Percentiles rank a stretch among this genome's conserved stretches.
Evolutionary conservation across 2,113 vertebrate species (phyloP).

Genomic region (Hiodon alosoides): DNA sequence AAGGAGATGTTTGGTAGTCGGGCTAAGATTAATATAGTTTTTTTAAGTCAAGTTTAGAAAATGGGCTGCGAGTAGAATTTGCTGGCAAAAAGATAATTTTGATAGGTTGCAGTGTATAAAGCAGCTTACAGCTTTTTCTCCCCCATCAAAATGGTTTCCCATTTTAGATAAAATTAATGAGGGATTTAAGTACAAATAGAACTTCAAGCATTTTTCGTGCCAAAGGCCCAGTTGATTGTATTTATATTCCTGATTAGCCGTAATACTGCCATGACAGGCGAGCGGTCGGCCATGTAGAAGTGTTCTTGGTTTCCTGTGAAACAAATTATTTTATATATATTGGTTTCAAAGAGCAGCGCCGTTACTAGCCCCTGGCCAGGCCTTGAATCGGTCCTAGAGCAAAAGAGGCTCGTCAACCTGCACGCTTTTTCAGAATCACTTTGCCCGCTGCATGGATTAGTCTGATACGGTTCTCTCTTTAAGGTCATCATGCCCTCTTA

Average conservation of each 20-base stretch:
- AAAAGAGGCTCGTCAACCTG: too few relatives aligned
- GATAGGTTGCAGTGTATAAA: constrained; percentile 59
- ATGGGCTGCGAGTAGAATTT: constrained; percentile 33
- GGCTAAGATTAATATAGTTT: too few relatives aligned
- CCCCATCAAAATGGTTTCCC: constrained; percentile 50
- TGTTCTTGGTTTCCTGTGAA: neutral
- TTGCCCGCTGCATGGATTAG: neutral
- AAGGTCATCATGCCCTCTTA: too few relatives aligned
- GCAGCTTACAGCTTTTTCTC: constrained; percentile 49
- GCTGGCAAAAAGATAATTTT: constrained; percentile 49
- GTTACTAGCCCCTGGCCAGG: neutral
- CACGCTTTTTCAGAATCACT: neutral
- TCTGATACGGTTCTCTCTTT: too few relatives aligned
- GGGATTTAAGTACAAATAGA: constrained; percentile 56
- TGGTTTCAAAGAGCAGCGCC: neutral
- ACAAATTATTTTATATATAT: neutral
- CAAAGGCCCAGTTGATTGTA: constrained; percentile 12
- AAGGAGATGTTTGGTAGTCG: too few relatives aligned
- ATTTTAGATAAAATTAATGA: constrained; percentile 69
- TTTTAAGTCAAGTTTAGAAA: neutral
- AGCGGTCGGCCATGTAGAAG: neutral
- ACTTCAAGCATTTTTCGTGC: constrained; percentile 43
- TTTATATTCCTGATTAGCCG: constrained; percentile 3
- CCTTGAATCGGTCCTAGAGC: neutral
- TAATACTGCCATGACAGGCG: neutral